Base-by-base conservation (phyloP, 2,888 invertebrate species). In the Eumacrocentrus americanus region DNA sequence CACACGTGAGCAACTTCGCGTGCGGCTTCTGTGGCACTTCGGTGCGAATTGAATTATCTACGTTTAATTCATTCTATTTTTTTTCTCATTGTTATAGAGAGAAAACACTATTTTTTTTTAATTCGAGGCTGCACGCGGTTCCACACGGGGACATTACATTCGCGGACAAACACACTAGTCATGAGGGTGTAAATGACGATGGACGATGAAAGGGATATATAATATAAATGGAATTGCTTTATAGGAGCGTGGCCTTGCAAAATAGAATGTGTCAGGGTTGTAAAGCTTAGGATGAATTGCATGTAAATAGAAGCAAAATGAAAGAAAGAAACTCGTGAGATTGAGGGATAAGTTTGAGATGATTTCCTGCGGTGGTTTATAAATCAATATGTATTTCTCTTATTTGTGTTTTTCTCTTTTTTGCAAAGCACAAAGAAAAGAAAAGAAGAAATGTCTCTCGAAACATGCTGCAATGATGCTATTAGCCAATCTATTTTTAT, bases 121-220 rank as follows among this genome's bases (percentile, higher is more conserved):
- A 25, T 11, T 20, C 23, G 23, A 23, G 46, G 46, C 46, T 25
- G 6, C 1, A 23, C 7, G n/a, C 4, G 46, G 22, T 23, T 9
- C 9, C 29, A 29, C 9, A 6, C 9, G 4, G 29, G 9, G 29
- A 29, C 29, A 44, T 25, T 46, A 11, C 22, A 46, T 25, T 23
- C 12, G 14, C 46, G 14, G 11, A 20, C 20, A 46, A 40, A 46
- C 46, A 29, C 4, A 46, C 46, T 46, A 46, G 46, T 46, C 46
- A 46, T 22, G n/a, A 12, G 23, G 20, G 6, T 46, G 46, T 12
- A 11, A 12, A 46, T 5, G 20, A 7, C n/a, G n/a, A 25, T 22
- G 4, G 46, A 18, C 18, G 11, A 42, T 18, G 42, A 42, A 18
- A 18, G 11, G 18, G 11, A 42, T 42, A 42, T 18, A 20, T 18